phyloP scores from a whole-genome alignment of 2,113 vertebrate species.

The Cariama cristata region DNA sequence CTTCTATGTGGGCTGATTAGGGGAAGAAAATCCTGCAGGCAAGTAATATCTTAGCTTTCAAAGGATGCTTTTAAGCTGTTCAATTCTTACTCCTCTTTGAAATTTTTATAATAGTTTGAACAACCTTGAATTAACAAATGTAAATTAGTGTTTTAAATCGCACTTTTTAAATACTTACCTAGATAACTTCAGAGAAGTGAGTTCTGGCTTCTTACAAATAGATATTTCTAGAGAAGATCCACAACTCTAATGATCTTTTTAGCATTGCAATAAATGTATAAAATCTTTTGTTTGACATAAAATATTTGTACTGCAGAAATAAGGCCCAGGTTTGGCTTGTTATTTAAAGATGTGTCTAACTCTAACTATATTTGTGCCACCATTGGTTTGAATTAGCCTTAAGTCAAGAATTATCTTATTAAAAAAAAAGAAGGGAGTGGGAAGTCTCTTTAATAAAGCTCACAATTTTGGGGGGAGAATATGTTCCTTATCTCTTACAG shows the following conservation, averaged over 20 bases:
- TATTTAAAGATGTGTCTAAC: not conserved
- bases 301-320: not conserved
- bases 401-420: not conserved
- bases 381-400: not conserved
- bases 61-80: slow-evolving; percentile 27
- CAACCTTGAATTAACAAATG: slow-evolving; percentile 51
- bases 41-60: slow-evolving; percentile 10
- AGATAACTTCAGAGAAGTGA: not conserved
- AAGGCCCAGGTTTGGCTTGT: not conserved
- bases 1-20: slow-evolving; percentile 23
- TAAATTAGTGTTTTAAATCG: slow-evolving; percentile 13
- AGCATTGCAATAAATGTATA: not conserved
- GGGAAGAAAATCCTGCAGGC: slow-evolving; percentile 25
- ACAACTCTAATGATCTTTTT: not conserved
- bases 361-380: not conserved
- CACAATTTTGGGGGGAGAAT: no score
- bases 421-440: not conserved
- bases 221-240: not conserved
- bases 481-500: not conserved
- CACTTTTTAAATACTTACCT: not conserved
- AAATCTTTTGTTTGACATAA: not conserved
- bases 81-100: not conserved
- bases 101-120: slow-evolving; percentile 20
- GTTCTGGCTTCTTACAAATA: not conserved
- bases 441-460: not conserved